Conservation (phyloP, 2,888 invertebrate genomes). For the Ctenicera cuprea region DNA sequence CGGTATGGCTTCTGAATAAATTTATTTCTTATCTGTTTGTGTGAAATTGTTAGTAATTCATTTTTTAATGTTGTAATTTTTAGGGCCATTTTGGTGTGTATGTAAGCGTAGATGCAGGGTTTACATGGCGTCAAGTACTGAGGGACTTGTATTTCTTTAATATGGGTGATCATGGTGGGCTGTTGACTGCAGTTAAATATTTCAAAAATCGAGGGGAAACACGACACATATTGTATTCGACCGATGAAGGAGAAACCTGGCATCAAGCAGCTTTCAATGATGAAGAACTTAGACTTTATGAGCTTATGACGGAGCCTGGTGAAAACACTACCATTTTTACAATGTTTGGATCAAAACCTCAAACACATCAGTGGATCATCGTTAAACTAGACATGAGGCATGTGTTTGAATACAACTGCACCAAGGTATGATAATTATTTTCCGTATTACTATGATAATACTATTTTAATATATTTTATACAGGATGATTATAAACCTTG, state of each 20-base stretch:
- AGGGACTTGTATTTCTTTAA: constrained; percentile 90
- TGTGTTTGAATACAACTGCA: constrained; percentile 72
- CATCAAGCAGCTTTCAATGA: constrained; percentile 80
- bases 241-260: constrained; percentile 91
- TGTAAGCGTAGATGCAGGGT: constrained; percentile 87
- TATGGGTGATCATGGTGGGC: constrained; percentile 93
- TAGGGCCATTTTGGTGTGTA: constrained; percentile 86
- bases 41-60: no score
- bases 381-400: constrained; percentile 80
- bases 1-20: no score
- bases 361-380: constrained; percentile 91
- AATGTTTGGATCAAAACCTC: constrained; percentile 89
- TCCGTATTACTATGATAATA: constrained; percentile 25
- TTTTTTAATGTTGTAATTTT: no score
- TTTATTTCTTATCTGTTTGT: no score
- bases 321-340: constrained; percentile 94
- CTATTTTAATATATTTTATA: constrained; percentile 74
- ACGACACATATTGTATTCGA: constrained; percentile 87
- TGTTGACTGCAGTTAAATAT: constrained; percentile 89
- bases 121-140: constrained; percentile 84
- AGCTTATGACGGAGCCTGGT: constrained; percentile 95
- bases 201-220: constrained; percentile 87
- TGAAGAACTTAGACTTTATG: constrained; percentile 88
- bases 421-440: constrained; percentile 58
- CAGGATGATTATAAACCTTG: constrained; percentile 90